Evolutionary conservation across 2,113 vertebrate genomes (phyloP).

Genomic region (Casuarius casuarius): DNA sequence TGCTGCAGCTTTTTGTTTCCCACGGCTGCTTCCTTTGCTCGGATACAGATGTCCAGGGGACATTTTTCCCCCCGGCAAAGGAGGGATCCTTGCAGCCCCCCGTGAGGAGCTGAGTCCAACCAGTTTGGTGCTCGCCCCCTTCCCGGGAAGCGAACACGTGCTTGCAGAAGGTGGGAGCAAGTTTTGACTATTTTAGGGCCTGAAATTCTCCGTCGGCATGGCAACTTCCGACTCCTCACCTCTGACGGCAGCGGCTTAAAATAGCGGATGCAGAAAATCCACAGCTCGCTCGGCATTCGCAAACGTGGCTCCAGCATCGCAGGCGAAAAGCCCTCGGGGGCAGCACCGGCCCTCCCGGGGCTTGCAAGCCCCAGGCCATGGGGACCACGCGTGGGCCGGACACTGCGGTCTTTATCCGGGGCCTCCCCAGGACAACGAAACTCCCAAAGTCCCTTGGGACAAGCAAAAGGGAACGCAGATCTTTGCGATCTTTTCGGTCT

Average conservation of each 20-base stretch:
- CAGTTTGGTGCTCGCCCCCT: slow-evolving; percentile 35
- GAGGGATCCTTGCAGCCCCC: background rate
- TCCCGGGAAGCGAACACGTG: background rate
- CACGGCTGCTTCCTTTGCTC: background rate
- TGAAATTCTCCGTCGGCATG: slow-evolving; percentile 77
- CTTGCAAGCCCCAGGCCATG: background rate
- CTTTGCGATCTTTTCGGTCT: background rate
- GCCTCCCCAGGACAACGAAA: background rate
- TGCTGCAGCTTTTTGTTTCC: background rate
- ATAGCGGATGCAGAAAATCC: slow-evolving; percentile 53
- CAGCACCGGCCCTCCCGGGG: background rate
- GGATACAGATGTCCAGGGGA: background rate
- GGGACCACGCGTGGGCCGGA: fast-evolving
- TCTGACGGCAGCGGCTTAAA: slow-evolving; percentile 59
- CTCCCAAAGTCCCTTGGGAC: background rate
- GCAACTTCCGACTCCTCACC: slow-evolving; percentile 74
- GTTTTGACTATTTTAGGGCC: slow-evolving; percentile 77
- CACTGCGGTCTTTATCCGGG: background rate
- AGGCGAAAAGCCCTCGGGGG: background rate
- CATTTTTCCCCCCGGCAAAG: background rate
- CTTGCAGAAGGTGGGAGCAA: slow-evolving; percentile 54
- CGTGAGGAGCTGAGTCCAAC: background rate
- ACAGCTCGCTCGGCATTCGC: background rate
- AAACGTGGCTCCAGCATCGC: background rate
- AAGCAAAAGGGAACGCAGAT: background rate